These are phyloP conservation scores for Austrofundulus limnaeus DNA, from an alignment of 2,113 vertebrate species.

Conservation along the genomic window DNA sequence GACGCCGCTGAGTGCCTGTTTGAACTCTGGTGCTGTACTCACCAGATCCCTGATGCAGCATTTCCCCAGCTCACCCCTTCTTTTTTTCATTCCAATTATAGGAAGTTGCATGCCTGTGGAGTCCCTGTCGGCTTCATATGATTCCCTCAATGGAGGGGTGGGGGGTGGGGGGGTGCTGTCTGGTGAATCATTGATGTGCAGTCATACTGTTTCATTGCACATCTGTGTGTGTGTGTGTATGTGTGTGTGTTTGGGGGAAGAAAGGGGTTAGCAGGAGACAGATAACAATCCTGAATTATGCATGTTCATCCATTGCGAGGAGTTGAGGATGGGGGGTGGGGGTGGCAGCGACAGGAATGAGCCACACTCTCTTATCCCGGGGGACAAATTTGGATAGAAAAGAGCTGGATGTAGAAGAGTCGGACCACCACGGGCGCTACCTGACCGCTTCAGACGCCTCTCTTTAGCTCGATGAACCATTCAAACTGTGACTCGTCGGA, in stretches of 20 bases:
- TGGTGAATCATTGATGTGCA: slow-evolving; percentile 75
- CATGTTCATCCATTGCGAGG: slow-evolving; percentile 62
- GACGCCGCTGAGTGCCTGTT: slow-evolving; percentile 65
- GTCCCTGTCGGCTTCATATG: slow-evolving; percentile 64
- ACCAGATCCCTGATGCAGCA: slow-evolving; percentile 70
- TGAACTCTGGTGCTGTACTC: slow-evolving; percentile 54
- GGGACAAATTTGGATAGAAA: slow-evolving; percentile 55
- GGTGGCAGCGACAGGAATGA: slow-evolving; percentile 16
- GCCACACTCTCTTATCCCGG: slow-evolving; percentile 33
- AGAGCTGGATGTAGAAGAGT: slow-evolving; percentile 25
- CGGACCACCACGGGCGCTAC: slow-evolving; percentile 32
- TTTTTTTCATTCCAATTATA: slow-evolving; percentile 68
- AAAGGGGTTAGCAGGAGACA: slow-evolving; percentile 55
- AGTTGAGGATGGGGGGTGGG: slow-evolving; percentile 2
- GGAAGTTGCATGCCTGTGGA: slow-evolving; percentile 62
- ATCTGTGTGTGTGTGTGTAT: slow-evolving; percentile 37
- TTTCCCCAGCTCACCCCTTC: slow-evolving; percentile 18
- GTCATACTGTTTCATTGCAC: slow-evolving; percentile 70
- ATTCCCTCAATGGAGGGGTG: slow-evolving; percentile 50
- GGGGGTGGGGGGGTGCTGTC: slow-evolving; percentile 35
- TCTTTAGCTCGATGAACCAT: slow-evolving; percentile 45
- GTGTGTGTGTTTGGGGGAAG: slow-evolving; percentile 21
- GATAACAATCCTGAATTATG: slow-evolving; percentile 76
- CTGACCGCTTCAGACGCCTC: slow-evolving; percentile 35
- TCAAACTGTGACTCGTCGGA: slow-evolving; percentile 17